Evolutionary conservation across 2,113 vertebrate genomes (phyloP).

Genomic region (Dromiciops gliroides): DNA sequence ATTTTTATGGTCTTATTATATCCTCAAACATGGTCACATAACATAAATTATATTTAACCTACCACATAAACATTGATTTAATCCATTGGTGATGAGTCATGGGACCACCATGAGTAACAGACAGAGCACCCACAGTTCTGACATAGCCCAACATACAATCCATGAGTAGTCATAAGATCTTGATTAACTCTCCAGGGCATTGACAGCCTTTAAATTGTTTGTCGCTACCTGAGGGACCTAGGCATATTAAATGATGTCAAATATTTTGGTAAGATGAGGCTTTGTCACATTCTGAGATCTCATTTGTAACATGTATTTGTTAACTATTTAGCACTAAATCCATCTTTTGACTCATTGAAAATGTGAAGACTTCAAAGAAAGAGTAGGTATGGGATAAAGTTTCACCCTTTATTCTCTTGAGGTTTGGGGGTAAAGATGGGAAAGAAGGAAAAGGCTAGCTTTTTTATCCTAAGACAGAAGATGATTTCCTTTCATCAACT

Average conservation of each 20-base stretch:
- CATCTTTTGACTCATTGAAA: not conserved
- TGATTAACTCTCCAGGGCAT: not conserved
- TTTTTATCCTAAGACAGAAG: constrained; percentile 4
- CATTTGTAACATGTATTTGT: not conserved
- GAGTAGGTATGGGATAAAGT: not conserved
- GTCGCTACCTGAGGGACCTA: not conserved
- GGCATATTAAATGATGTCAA: not conserved
- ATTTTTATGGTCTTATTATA: not conserved
- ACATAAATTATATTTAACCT: not conserved
- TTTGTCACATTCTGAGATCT: not conserved
- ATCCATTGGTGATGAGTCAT: not conserved
- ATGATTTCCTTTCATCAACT: not conserved
- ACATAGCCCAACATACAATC: not conserved
- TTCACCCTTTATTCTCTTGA: not conserved
- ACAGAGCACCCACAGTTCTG: not conserved
- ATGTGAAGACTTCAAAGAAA: not conserved
- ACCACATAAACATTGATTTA: not conserved
- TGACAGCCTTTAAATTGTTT: not conserved
- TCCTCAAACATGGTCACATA: not conserved
- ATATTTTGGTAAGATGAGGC: not conserved
- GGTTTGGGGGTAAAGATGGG: not conserved
- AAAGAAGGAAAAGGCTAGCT: not conserved
- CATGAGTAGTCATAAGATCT: not conserved
- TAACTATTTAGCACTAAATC: not conserved
- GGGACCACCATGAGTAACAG: too few relatives aligned